These are phyloP conservation scores for Ceraclea dissimilis DNA, from an alignment of 2,888 invertebrate species.

Conservation along the genomic window DNA sequence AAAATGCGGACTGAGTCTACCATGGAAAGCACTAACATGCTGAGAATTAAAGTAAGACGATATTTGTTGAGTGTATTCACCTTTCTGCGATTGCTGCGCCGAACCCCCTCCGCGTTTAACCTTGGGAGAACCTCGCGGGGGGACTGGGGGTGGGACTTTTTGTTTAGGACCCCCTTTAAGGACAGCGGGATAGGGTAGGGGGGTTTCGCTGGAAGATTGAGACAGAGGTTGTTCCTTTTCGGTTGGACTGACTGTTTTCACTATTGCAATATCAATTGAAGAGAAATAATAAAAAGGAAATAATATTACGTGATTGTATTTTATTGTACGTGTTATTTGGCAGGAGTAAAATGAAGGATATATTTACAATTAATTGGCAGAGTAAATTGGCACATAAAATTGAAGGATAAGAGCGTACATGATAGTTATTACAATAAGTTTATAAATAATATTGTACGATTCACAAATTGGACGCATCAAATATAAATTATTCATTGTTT, in stretches of 20 bases:
- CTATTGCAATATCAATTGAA: not conserved
- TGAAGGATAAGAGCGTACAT: not conserved
- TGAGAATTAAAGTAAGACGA: not conserved
- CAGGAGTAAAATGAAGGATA: not conserved
- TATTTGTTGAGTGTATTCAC: slow-evolving; percentile 36
- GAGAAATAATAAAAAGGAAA: not conserved
- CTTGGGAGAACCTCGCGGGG: slow-evolving; percentile 74
- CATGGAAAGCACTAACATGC: not conserved
- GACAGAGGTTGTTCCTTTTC: slow-evolving; percentile 15
- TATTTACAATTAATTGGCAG: slow-evolving; percentile 1
- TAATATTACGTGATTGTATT: not conserved
- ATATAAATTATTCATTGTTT: not conserved
- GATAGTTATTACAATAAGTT: not conserved
- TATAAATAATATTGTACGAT: not conserved
- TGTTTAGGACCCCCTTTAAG: slow-evolving; percentile 61
- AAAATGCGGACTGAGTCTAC: not conserved
- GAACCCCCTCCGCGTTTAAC: slow-evolving; percentile 48
- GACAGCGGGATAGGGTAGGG: slow-evolving; percentile 64
- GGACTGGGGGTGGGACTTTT: slow-evolving; percentile 82
- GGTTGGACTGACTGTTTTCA: slow-evolving; percentile 19
- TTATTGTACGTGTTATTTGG: not conserved
- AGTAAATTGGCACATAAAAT: slow-evolving; percentile 1
- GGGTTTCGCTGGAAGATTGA: slow-evolving; percentile 29
- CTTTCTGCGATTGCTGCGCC: slow-evolving; percentile 32
- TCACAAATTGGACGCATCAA: not conserved